Conservation (phyloP, 2,888 invertebrate species). For the Exephanes ischioxanthus region DNA sequence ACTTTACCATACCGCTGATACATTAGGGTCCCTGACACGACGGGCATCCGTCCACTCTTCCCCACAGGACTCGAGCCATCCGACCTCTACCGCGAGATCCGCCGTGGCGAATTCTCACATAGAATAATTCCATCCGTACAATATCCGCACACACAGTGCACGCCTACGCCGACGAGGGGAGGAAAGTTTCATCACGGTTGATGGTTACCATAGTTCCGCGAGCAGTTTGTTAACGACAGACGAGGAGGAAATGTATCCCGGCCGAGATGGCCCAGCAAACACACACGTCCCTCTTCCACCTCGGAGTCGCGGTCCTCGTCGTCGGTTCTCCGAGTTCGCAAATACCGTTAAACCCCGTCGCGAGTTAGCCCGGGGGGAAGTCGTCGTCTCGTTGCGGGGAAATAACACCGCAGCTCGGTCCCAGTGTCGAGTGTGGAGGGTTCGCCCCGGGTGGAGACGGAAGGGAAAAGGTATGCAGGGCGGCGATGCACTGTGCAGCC, state of each 20-base stretch:
- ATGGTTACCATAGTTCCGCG: constrained; percentile 39
- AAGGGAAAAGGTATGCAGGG: background rate
- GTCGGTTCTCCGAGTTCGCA: constrained; percentile 23
- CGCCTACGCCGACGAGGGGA: background rate
- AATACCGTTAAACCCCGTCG: constrained; percentile 47
- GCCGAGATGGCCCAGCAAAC: background rate
- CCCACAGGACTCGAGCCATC: too few relatives aligned
- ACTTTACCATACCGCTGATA: too few relatives aligned
- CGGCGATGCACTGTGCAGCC: background rate
- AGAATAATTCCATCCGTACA: too few relatives aligned
- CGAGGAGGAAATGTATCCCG: constrained; percentile 19
- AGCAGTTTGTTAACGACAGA: constrained; percentile 49
- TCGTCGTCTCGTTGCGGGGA: constrained; percentile 28
- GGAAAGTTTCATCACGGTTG: constrained; percentile 33
- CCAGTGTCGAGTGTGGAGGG: constrained; percentile 17
- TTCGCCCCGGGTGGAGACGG: background rate
- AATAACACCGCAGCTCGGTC: constrained; percentile 22
- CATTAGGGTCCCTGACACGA: too few relatives aligned
- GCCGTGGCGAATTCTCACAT: too few relatives aligned
- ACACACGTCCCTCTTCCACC: background rate
- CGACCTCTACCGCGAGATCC: too few relatives aligned
- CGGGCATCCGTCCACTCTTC: too few relatives aligned
- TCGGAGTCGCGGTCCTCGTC: background rate
- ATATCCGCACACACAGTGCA: too few relatives aligned
- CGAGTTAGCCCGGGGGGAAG: constrained; percentile 39